Evolutionary conservation across 1,140 invertebrate species (phyloP).

Genomic region (Heliconius melpomene): DNA sequence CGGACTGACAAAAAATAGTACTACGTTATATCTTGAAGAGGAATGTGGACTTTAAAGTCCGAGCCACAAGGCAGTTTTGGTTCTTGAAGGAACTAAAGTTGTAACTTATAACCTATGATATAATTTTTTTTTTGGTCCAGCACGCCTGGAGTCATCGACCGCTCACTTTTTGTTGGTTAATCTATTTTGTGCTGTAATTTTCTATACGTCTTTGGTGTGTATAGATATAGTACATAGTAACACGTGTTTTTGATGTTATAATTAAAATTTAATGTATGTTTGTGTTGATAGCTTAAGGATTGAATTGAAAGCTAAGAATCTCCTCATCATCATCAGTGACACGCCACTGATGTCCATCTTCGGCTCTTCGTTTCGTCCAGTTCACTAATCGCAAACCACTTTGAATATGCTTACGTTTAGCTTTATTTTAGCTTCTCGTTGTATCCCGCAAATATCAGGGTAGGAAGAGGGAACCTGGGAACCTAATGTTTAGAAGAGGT

Average conservation of each 20-base stretch:
- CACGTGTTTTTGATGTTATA: conserved; percentile 34
- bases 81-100: neutral
- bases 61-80: neutral
- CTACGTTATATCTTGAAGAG: neutral
- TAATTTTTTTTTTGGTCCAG: conserved; percentile 40
- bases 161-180: conserved; percentile 34
- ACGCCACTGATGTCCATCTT: no score
- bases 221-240: conserved; percentile 2
- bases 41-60: conserved; percentile 12
- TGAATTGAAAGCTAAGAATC: neutral
- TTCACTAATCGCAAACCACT: no score
- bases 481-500: no score
- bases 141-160: conserved; percentile 39
- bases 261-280: conserved; percentile 15
- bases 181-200: conserved; percentile 31
- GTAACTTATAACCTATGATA: conserved; percentile 24
- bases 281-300: neutral
- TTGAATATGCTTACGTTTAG: no score
- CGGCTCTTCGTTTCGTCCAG: no score
- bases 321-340: no score
- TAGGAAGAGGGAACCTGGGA: no score
- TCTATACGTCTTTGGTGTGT: conserved; percentile 16
- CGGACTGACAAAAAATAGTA: conserved; percentile 4
- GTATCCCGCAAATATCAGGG: no score
- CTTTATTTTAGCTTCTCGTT: no score